Evolutionary conservation across 2,113 vertebrate genomes (phyloP).

Genomic region (Hemicordylus capensis): DNA sequence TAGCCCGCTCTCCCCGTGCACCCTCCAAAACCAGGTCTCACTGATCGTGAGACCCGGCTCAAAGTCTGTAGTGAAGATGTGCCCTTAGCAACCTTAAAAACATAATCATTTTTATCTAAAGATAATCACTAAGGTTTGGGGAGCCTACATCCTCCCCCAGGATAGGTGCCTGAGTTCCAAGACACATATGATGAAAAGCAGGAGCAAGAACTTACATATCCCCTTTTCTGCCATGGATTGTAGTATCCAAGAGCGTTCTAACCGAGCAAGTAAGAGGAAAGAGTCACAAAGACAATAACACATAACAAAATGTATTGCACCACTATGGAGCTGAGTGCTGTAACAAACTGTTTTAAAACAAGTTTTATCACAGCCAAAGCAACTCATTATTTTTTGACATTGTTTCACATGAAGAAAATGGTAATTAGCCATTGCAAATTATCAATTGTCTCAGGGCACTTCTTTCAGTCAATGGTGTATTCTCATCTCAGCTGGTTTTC

Average conservation of each 20-base stretch:
- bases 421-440: conserved; percentile 71
- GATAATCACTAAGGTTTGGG: neutral
- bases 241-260: neutral
- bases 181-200: neutral
- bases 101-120: neutral
- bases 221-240: neutral
- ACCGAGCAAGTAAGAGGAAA: conserved; percentile 12
- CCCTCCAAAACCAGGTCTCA: too few species aligned
- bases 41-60: too few species aligned
- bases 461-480: conserved; percentile 36
- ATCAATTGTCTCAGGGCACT: conserved; percentile 60
- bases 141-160: neutral
- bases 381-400: conserved; percentile 58
- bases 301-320: neutral
- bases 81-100: too few species aligned
- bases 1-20: too few species aligned
- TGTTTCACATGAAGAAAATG: conserved; percentile 53
- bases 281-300: conserved; percentile 17
- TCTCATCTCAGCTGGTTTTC: conserved; percentile 60
- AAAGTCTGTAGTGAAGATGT: too few species aligned
- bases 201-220: neutral
- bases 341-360: conserved; percentile 35
- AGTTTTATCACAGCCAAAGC: conserved; percentile 49
- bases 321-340: neutral
- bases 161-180: neutral